Percentiles rank a stretch among this genome's conserved stretches.
Evolutionary conservation across 2,888 invertebrate genomes (phyloP).

Genomic region (Tiliacea citrago): DNA sequence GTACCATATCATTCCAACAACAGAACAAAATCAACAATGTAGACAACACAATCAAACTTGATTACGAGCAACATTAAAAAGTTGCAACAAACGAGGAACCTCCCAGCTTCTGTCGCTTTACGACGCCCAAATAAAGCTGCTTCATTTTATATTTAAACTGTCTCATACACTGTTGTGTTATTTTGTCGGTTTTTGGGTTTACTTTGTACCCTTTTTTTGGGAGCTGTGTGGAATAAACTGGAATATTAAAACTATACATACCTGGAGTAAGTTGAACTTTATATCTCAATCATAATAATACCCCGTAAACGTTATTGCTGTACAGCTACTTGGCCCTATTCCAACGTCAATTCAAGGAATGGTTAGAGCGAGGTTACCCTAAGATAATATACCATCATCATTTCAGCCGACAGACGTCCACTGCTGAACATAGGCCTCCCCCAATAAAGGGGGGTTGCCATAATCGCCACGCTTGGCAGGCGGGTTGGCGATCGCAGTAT

Average conservation of each 20-base stretch:
- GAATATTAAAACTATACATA: constrained; percentile 8
- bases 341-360: constrained; percentile 5
- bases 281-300: constrained; percentile 10
- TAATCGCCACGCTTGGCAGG: too few species aligned
- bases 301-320: constrained; percentile 5
- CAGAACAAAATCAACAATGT: constrained; percentile 54
- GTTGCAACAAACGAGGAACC: constrained; percentile 45
- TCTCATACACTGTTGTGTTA: constrained; percentile 53
- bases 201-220: constrained; percentile 44
- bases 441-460: too few species aligned
- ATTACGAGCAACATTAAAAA: constrained; percentile 62
- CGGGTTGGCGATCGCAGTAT: too few species aligned
- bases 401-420: too few species aligned
- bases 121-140: constrained; percentile 56
- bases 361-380: too few species aligned
- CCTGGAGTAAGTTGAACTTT: not conserved
- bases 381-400: not conserved
- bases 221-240: not conserved
- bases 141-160: constrained; percentile 62
- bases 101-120: constrained; percentile 30
- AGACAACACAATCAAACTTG: constrained; percentile 62
- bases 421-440: too few species aligned
- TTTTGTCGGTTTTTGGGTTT: constrained; percentile 30
- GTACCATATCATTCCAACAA: constrained; percentile 25
- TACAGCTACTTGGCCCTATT: constrained; percentile 1